Percentiles rank a stretch among this genome's conserved stretches.
These are phyloP conservation scores for Parazoanthus darwini DNA, from an alignment of 92 coral and sea anemone genomes.

Conservation along the genomic window DNA sequence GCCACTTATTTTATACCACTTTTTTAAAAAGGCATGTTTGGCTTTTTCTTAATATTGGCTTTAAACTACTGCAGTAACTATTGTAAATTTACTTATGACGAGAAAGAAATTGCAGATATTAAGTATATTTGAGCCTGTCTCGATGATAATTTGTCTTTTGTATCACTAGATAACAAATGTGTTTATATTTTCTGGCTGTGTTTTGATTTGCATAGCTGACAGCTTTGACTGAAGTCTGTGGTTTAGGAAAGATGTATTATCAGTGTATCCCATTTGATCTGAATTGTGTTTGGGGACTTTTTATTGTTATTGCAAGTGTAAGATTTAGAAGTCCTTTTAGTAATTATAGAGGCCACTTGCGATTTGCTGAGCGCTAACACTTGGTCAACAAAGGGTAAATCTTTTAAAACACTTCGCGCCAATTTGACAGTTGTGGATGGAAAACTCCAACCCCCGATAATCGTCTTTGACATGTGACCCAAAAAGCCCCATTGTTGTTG, in stretches of 20 bases:
- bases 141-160: slow-evolving; percentile 10
- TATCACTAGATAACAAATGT: slow-evolving; percentile 32
- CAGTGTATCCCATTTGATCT: slow-evolving; percentile 25
- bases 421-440: slow-evolving; percentile 62
- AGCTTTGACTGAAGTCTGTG: slow-evolving; percentile 24
- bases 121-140: slow-evolving; percentile 9
- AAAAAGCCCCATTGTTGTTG: slow-evolving; percentile 68
- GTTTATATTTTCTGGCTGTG: slow-evolving; percentile 15
- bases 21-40: background rate
- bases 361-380: slow-evolving; percentile 72
- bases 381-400: slow-evolving; percentile 66
- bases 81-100: background rate
- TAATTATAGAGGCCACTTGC: slow-evolving; percentile 53
- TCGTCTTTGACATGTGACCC: slow-evolving; percentile 59
- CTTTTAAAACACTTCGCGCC: slow-evolving; percentile 84
- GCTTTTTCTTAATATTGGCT: background rate
- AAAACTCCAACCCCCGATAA: slow-evolving; percentile 63
- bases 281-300: slow-evolving; percentile 33
- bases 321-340: slow-evolving; percentile 54
- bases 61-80: background rate
- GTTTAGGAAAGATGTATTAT: slow-evolving; percentile 7
- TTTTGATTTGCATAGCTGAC: slow-evolving; percentile 40
- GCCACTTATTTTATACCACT: background rate
- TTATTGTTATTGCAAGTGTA: slow-evolving; percentile 33
- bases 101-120: background rate